phyloP scores from a whole-genome alignment of 2,113 vertebrate species.

The Ailurus styani region DNA sequence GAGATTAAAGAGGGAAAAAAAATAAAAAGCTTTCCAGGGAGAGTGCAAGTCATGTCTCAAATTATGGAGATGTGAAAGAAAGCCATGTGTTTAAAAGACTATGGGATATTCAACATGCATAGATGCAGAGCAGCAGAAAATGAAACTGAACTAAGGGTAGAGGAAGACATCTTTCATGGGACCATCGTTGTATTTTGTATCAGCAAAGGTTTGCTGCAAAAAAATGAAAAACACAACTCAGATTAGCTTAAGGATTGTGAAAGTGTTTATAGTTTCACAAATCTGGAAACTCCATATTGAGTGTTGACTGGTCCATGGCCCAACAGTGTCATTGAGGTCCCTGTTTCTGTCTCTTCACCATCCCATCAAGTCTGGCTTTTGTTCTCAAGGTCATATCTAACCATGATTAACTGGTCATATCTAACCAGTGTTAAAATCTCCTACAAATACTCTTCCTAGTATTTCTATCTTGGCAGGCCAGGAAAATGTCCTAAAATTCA shows the following conservation, averaged over 20 bases:
- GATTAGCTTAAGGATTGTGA: neutral
- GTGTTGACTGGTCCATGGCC: neutral
- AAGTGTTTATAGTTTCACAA: neutral
- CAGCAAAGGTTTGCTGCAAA: neutral
- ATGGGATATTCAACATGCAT: neutral
- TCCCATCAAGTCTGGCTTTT: neutral
- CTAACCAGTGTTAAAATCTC: neutral
- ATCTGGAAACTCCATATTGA: neutral
- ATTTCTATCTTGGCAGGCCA: neutral
- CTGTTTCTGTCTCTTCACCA: neutral
- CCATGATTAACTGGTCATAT: too few species aligned
- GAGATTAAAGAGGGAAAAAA: neutral
- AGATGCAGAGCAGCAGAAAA: neutral
- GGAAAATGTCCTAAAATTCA: neutral
- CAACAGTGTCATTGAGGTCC: neutral
- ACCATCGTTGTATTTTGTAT: neutral
- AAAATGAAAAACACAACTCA: neutral
- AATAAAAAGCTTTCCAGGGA: neutral
- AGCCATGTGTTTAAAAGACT: neutral
- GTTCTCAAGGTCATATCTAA: neutral
- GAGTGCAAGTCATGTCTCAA: neutral
- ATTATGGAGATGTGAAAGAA: neutral
- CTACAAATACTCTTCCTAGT: neutral
- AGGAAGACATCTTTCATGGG: neutral
- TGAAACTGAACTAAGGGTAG: rapidly evolving